Conservation (phyloP, 2,113 vertebrate genomes). For the Tympanuchus pallidicinctus region DNA sequence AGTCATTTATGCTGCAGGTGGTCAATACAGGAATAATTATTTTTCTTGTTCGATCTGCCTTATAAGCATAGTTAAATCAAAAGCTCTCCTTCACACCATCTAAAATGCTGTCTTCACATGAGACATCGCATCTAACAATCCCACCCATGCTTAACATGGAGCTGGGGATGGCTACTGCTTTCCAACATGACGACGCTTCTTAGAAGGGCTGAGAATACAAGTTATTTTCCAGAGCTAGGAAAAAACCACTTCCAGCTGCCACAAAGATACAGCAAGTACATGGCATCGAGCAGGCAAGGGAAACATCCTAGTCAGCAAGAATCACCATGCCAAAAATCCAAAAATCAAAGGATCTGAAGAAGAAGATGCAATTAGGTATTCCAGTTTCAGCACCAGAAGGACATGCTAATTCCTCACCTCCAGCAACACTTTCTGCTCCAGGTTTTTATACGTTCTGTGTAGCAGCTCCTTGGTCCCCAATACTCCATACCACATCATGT, state of each 20-base stretch:
- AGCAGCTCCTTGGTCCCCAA: constrained; percentile 93
- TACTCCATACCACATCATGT: constrained; percentile 98
- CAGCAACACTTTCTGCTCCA: constrained; percentile 92
- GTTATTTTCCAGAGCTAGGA: neutral
- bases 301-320: neutral
- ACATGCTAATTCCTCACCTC: constrained; percentile 81
- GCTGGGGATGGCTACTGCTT: neutral
- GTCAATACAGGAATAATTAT: neutral
- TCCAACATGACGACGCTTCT: neutral
- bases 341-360: neutral
- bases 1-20: neutral
- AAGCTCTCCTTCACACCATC: neutral
- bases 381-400: neutral
- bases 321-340: neutral
- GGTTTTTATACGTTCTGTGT: constrained; percentile 92
- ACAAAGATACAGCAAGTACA: neutral
- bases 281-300: neutral
- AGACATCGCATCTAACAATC: neutral
- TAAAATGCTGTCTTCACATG: neutral
- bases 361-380: neutral
- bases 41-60: neutral
- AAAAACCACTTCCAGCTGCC: neutral
- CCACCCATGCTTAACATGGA: neutral
- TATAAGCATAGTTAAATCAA: neutral
- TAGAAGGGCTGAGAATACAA: neutral